Evolutionary conservation across 2,888 invertebrate species (phyloP).

Genomic region (Leptopilina myrica): DNA sequence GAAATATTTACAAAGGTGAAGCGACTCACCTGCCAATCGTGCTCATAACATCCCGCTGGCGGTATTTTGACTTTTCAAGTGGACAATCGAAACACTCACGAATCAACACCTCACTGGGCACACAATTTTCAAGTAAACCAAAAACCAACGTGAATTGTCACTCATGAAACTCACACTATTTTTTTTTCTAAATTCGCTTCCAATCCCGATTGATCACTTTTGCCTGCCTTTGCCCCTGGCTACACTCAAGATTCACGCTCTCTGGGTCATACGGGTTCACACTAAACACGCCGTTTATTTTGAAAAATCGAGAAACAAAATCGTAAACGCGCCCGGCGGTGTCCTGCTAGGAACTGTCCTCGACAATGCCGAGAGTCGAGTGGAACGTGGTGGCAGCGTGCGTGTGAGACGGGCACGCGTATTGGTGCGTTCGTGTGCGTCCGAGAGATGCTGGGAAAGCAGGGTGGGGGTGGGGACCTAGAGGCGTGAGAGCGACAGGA

Average conservation of each 20-base stretch:
- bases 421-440: slow-evolving; percentile 51
- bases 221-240: background rate
- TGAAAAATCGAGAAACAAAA: slow-evolving; percentile 38
- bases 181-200: slow-evolving; percentile 7
- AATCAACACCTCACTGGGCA: slow-evolving; percentile 61
- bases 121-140: slow-evolving; percentile 53
- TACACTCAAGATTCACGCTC: background rate
- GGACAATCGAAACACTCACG: slow-evolving; percentile 53
- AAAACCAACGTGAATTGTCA: slow-evolving; percentile 45
- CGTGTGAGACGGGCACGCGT: slow-evolving; percentile 46
- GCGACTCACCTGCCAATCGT: slow-evolving; percentile 74
- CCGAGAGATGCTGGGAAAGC: slow-evolving; percentile 46
- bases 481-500: slow-evolving; percentile 47
- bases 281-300: slow-evolving; percentile 6
- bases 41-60: slow-evolving; percentile 75
- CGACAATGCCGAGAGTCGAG: slow-evolving; percentile 58
- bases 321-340: slow-evolving; percentile 56
- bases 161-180: slow-evolving; percentile 5
- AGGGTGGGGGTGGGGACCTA: slow-evolving; percentile 33
- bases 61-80: slow-evolving; percentile 45
- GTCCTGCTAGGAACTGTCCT: slow-evolving; percentile 62
- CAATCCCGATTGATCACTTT: slow-evolving; percentile 31
- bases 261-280: background rate
- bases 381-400: slow-evolving; percentile 54
- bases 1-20: slow-evolving; percentile 9